Conservation (phyloP, 2,797 vertebrate genomes). For the Mycteria americana region DNA sequence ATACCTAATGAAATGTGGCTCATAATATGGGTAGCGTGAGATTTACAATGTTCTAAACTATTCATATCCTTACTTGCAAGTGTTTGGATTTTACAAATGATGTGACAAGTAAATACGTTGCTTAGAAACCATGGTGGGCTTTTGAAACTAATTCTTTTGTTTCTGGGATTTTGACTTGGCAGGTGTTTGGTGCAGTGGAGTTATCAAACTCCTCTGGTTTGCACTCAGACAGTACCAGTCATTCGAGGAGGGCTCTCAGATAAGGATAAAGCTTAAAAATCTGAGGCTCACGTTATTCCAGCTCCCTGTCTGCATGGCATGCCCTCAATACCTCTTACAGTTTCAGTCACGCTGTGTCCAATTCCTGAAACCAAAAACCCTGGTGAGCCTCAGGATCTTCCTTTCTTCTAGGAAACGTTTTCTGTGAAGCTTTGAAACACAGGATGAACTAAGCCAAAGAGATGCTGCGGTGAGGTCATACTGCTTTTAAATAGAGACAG, state of each 20-base stretch:
- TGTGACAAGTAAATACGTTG: slow-evolving; percentile 63
- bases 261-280: slow-evolving; percentile 40
- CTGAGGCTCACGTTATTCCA: neutral
- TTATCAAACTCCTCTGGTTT: slow-evolving; percentile 46
- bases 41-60: slow-evolving; percentile 53
- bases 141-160: slow-evolving; percentile 58
- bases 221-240: slow-evolving; percentile 12
- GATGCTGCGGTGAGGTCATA: slow-evolving; percentile 51
- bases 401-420: slow-evolving; percentile 51
- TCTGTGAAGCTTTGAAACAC: slow-evolving; percentile 25
- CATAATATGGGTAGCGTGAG: slow-evolving; percentile 7
- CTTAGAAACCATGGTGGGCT: slow-evolving; percentile 62
- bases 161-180: slow-evolving; percentile 50
- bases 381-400: slow-evolving; percentile 6
- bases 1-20: slow-evolving; percentile 51
- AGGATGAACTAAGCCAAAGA: slow-evolving; percentile 17
- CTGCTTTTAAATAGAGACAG: slow-evolving; percentile 50
- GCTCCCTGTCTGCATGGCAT: neutral
- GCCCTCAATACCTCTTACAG: slow-evolving; percentile 39
- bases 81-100: slow-evolving; percentile 53
- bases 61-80: slow-evolving; percentile 45
- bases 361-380: slow-evolving; percentile 50
- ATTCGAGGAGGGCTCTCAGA: neutral
- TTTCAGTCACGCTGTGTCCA: slow-evolving; percentile 41
- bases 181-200: slow-evolving; percentile 40